Conservation (phyloP, 92 coral and sea anemone species). For the Bergia sp. region DNA sequence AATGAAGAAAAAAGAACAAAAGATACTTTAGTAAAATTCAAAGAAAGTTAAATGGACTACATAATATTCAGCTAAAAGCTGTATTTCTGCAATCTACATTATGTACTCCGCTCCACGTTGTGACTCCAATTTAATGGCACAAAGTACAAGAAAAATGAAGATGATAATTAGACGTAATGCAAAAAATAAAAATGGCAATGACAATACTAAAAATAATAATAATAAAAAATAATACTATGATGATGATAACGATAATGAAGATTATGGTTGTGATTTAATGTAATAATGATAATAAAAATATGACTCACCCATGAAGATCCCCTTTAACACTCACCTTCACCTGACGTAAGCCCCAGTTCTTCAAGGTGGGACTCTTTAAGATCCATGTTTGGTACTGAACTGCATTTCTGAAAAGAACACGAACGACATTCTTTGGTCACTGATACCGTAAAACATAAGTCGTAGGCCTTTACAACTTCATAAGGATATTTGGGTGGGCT, state of each 20-base stretch:
- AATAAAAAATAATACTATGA: not conserved
- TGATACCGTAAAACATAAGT: not conserved
- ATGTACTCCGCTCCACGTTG: not conserved
- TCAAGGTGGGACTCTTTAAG: constrained; percentile 79
- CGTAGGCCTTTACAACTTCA: too few species aligned
- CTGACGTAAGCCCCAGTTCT: constrained; percentile 75
- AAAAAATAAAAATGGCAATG: too few species aligned
- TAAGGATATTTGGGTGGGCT: too few species aligned
- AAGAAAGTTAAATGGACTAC: too few species aligned
- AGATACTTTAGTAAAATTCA: not conserved
- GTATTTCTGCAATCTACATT: not conserved
- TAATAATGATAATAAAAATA: not conserved
- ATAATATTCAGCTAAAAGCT: not conserved
- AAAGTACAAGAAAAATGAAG: not conserved
- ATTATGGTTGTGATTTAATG: too few species aligned
- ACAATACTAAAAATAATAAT: too few species aligned
- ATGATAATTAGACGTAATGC: not conserved
- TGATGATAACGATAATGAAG: not conserved
- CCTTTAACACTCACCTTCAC: constrained; percentile 23
- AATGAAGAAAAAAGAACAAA: not conserved
- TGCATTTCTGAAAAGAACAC: constrained; percentile 52
- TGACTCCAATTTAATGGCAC: not conserved
- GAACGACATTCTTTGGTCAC: not conserved
- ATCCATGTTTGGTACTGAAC: constrained; percentile 78
- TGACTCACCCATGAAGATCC: too few species aligned